Evolutionary conservation across 2,888 invertebrate species (phyloP), one percentile per base, ranked within the genome.

Genomic region (Rambutsinella grinnellia): DNA sequence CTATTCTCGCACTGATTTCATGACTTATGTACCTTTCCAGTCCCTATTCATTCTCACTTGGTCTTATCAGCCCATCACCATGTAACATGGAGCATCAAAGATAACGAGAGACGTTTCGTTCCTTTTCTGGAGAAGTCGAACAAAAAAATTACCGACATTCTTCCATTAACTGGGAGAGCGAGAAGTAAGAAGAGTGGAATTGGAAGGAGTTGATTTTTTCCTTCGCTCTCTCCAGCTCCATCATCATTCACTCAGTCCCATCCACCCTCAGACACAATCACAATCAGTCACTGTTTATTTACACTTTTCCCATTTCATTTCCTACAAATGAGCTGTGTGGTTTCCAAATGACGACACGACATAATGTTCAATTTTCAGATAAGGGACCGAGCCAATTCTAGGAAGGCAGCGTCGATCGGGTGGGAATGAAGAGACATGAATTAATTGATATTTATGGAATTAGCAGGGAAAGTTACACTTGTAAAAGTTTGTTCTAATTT

Each of bases 361-460:
- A 57, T 17, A 57, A 57, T 27, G n/a, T n/a, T n/a, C n/a, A n/a
- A n/a, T n/a, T n/a, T n/a, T n/a, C n/a, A n/a, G n/a, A n/a, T n/a
- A n/a, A n/a, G n/a, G n/a, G n/a, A n/a, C n/a, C n/a, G n/a, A n/a
- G n/a, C n/a, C n/a, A n/a, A n/a, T n/a, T n/a, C n/a, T n/a, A n/a
- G n/a, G n/a, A n/a, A n/a, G n/a, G n/a, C n/a, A n/a, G n/a, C n/a
- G n/a, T n/a, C n/a, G n/a, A n/a, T n/a, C n/a, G n/a, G n/a, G n/a
- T n/a, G n/a, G n/a, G n/a, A 54, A 49, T 75, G 79, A 78, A 56
- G 66, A 71, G 71, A 76, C 66, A 67, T 70, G 67, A 76, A 79
- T 80, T 79, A 81, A 81, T 79, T 77, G 75, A 76, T 79, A 79
- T 81, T 81, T 79, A 81, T 81, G 79, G 81, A 81, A 79, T 81